Conservation (phyloP, 1,140 invertebrate genomes). For the Condylostylus longicornis region DNA sequence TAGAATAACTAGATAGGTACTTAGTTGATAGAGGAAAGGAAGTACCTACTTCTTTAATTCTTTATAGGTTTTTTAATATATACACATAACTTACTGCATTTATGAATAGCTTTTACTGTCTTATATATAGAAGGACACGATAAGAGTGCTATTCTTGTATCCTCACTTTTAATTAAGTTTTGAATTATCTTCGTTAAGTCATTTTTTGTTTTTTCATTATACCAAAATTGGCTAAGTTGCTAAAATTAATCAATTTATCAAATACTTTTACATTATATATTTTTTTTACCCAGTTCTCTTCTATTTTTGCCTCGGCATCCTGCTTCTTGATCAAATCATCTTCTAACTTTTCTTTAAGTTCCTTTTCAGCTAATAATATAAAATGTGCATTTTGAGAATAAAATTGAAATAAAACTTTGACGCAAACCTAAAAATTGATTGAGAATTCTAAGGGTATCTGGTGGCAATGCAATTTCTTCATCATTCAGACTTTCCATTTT, state of each 20-base stretch:
- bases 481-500: conserved; percentile 34
- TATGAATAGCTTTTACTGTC: conserved; percentile 38
- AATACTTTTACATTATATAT: conserved; percentile 8
- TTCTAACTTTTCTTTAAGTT: conserved; percentile 40
- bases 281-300: conserved; percentile 73
- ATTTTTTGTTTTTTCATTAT: conserved; percentile 60
- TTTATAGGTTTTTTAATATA: neutral
- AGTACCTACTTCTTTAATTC: neutral
- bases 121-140: conserved; percentile 80
- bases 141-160: conserved; percentile 63
- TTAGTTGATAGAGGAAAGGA: neutral
- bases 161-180: conserved; percentile 34
- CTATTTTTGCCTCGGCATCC: conserved; percentile 41
- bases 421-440: conserved; percentile 67
- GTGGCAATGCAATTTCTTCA: conserved; percentile 49
- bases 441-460: conserved; percentile 57
- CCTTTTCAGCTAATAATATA: too few species aligned
- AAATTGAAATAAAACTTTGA: too few species aligned
- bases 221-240: conserved; percentile 98
- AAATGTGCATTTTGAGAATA: too few species aligned
- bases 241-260: conserved; percentile 33
- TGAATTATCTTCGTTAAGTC: conserved; percentile 48
- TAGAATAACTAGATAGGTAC: neutral
- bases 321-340: conserved; percentile 32
- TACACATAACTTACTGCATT: conserved; percentile 9